Evolutionary conservation across 2,797 vertebrate genomes (phyloP), one percentile per base, ranked within the genome.

Genomic region (Rhincodon typus): DNA sequence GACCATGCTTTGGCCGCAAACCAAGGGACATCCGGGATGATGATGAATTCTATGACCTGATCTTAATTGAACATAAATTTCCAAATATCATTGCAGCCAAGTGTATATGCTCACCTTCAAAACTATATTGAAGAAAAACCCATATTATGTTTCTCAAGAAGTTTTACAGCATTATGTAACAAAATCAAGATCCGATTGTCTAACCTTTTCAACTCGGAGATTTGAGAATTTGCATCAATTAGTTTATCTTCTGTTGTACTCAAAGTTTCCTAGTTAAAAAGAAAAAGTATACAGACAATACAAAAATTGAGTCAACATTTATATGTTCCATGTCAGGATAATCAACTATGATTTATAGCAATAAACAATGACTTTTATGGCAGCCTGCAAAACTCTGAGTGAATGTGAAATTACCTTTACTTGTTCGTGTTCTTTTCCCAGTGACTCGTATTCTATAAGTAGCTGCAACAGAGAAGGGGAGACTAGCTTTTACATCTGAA

Each of bases 191-290:
- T 30, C 6, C 17, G 3, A 42, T 84, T 19, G 38, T 77, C 96
- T 97, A 97, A 99, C 99, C 99, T 99, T 97, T 98, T 99, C 96
- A 99, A 97, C 88, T 99, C 99, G 77, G 98, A 98, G 96, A 99
- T 98, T 97, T 99, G 97, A 23, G 97, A 97, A 50, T 97, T 98
- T 96, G 99, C 98, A 96, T 98, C 98, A 77, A 98, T 97, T n/a
- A 99, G 97, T 96, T 98, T 99, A 97, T 98, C 98, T 96, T 99
- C 99, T 4, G 98, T 97, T n/a, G 97, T 97, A 96, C 98, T 97
- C 97, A 99, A 96, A 0, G 98, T 98, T 97, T 98, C 98, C 99
- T 99, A 96, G 19, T 66, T 94, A 97, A 88, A 96, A 96, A 84
- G 96, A n/a, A 93, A 91, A 96, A 86, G 12, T 46, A 95, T 86